phyloP scores from a whole-genome alignment of 2,113 vertebrate species.

The Chaetura pelagica region DNA sequence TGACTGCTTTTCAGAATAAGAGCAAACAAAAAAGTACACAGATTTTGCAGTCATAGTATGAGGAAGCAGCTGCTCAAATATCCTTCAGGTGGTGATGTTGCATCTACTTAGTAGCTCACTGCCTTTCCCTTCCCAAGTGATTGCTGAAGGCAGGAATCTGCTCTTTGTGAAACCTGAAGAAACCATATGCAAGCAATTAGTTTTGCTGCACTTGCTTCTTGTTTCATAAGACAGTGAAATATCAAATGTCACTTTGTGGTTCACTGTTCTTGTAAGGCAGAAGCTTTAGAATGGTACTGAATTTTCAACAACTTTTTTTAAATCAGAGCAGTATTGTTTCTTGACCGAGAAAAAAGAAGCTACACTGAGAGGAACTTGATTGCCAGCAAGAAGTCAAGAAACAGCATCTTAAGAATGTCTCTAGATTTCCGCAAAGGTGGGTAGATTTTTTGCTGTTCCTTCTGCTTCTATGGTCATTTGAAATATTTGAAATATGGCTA shows the following conservation, averaged over 20 bases:
- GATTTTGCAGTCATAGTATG: not conserved
- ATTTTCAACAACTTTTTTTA: not conserved
- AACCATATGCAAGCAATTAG: not conserved
- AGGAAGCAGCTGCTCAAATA: not conserved
- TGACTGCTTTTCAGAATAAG: not conserved
- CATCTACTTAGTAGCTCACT: not conserved
- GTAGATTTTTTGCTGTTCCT: not conserved
- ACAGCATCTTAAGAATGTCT: slow-evolving; percentile 86
- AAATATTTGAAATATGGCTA: not conserved
- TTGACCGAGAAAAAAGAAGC: slow-evolving; percentile 86
- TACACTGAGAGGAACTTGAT: slow-evolving; percentile 77
- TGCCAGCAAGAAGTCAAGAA: slow-evolving; percentile 77
- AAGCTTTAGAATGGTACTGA: not conserved
- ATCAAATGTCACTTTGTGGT: not conserved
- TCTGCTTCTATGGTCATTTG: not conserved
- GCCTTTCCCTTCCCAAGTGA: not conserved
- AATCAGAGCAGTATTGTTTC: slow-evolving; percentile 86
- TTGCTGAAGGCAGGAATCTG: not conserved
- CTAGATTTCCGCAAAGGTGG: slow-evolving; percentile 93
- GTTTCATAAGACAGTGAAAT: not conserved
- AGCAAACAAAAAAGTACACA: not conserved
- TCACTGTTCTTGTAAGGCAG: not conserved
- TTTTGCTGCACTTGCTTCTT: not conserved
- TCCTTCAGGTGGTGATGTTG: not conserved
- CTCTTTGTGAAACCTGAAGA: not conserved